Percentiles rank a stretch among this genome's conserved stretches.
phyloP scores from a whole-genome alignment of 2,113 vertebrate species.

The Tragelaphus strepsiceros region DNA sequence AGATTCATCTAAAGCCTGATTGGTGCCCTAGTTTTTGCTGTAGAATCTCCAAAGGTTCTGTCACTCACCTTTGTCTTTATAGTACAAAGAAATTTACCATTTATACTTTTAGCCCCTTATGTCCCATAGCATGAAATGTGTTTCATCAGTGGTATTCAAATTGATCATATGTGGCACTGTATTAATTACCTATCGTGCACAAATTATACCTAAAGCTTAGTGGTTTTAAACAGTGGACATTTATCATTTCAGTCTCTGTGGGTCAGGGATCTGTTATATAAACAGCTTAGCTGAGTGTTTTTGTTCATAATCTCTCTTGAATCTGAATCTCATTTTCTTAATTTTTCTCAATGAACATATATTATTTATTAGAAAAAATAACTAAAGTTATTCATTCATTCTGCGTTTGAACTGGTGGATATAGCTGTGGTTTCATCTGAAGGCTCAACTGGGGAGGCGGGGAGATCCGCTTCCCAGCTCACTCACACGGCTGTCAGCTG shows the following conservation, averaged over 20 bases:
- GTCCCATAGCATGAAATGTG: not conserved
- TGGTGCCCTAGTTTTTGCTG: not conserved
- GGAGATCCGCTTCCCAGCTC: not conserved
- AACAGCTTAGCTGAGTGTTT: not conserved
- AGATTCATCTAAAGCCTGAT: not conserved
- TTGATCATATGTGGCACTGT: too few relatives aligned
- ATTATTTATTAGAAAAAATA: not conserved
- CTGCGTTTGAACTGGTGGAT: not conserved
- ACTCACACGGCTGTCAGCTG: too few relatives aligned
- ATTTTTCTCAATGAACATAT: not conserved
- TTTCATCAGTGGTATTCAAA: not conserved
- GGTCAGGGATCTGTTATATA: not conserved
- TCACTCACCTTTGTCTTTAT: not conserved
- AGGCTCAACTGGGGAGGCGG: rapidly evolving
- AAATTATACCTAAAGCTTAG: not conserved
- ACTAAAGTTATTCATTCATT: not conserved
- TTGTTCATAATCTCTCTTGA: not conserved
- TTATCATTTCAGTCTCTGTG: not conserved
- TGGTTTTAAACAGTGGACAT: not conserved
- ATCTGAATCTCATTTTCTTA: not conserved
- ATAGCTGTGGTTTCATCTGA: not conserved
- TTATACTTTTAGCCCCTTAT: not conserved
- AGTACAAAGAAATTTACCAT: not conserved
- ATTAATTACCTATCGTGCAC: not conserved
- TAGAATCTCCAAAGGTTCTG: not conserved